Conservation (phyloP, 1,140 invertebrate species). For the Vanessa tameamea region DNA sequence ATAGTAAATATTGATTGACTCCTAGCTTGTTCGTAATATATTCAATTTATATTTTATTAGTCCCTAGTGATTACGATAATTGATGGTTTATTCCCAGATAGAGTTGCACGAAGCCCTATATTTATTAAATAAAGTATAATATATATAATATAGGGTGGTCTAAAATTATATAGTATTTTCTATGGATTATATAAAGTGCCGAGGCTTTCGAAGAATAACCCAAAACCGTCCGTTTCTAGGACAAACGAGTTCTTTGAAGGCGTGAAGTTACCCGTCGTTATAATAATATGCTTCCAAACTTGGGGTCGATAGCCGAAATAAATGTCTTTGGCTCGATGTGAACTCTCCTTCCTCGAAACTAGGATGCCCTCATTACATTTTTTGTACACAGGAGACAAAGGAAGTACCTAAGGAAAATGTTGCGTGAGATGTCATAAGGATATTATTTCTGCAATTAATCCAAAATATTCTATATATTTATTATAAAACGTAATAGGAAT, state of each 20-base stretch:
- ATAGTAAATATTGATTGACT: no score
- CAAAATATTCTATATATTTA: no score
- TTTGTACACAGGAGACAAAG: background rate
- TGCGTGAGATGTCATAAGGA: background rate
- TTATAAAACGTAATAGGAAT: no score
- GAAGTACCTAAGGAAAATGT: background rate
- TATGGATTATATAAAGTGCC: background rate
- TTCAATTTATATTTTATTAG: no score
- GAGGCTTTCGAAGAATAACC: constrained; percentile 1
- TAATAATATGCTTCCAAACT: background rate
- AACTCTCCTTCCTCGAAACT: constrained; percentile 21
- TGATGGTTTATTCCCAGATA: no score
- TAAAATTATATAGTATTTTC: background rate
- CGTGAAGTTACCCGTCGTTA: background rate
- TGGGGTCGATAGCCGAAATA: constrained; percentile 19
- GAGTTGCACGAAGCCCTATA: no score
- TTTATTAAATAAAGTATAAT: background rate
- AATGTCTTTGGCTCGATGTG: constrained; percentile 16
- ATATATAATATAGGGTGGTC: background rate
- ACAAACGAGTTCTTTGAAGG: constrained; percentile 13
- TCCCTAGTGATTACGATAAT: no score
- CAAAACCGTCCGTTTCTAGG: constrained; percentile 1
- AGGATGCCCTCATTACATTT: constrained; percentile 10
- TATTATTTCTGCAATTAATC: no score
- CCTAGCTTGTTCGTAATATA: no score